phyloP scores from a whole-genome alignment of 1,140 invertebrate species.

The Drosophila pseudoananassae region DNA sequence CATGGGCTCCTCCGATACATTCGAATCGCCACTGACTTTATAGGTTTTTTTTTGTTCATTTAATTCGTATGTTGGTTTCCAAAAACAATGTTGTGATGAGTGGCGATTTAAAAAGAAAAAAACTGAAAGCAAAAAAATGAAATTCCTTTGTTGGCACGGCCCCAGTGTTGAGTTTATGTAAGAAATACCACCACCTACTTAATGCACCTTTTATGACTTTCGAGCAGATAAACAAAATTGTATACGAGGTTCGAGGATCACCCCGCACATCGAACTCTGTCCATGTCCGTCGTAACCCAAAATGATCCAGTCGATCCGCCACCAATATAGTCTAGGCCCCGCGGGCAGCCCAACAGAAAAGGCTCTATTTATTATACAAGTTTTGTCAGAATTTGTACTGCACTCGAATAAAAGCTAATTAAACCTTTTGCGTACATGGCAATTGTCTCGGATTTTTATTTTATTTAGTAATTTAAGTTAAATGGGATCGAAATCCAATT shows the following conservation, averaged over 20 bases:
- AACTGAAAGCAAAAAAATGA: background rate
- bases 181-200: constrained; percentile 21
- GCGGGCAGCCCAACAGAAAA: constrained; percentile 9
- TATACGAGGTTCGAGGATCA: constrained; percentile 30
- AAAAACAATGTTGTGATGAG: constrained; percentile 7
- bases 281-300: constrained; percentile 8
- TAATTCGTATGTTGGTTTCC: constrained; percentile 5
- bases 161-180: constrained; percentile 43
- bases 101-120: constrained; percentile 4
- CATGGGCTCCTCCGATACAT: constrained; percentile 13
- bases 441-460: background rate
- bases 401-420: constrained; percentile 46
- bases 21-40: constrained; percentile 26
- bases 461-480: constrained; percentile 3
- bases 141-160: constrained; percentile 49
- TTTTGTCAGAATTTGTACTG: constrained; percentile 43
- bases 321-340: background rate
- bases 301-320: constrained; percentile 2
- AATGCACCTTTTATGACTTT: constrained; percentile 6
- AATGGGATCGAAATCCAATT: constrained; percentile 33
- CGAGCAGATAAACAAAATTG: constrained; percentile 44
- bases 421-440: constrained; percentile 25
- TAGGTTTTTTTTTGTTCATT: background rate
- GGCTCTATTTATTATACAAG: constrained; percentile 38
- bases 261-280: background rate